Base-by-base conservation (phyloP, 2,888 invertebrate genomes). In the Drosophila pseudotakahashii region DNA sequence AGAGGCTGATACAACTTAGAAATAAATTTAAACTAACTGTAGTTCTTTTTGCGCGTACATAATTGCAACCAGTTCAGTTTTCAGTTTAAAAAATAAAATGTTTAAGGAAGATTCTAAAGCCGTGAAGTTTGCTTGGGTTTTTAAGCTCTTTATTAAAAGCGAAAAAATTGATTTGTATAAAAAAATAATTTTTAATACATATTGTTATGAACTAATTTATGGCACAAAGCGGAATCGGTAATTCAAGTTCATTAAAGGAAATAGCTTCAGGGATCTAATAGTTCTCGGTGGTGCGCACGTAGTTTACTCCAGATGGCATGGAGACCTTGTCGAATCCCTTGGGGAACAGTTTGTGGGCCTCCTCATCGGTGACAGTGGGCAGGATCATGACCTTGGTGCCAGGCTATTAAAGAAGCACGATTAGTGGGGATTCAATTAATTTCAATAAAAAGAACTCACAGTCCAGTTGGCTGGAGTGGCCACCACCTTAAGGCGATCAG, bases 321-420 rank as follows among this genome's bases (percentile, higher is more conserved):
- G 93, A 89, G 1, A 95, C 94, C 76, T 93, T 94, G 59, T 95
- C 94, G 26, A 94, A 94, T 45, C 95, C 95, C 68, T 94, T 94
- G 0, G 96, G 95, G 91, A 97, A 97, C 0, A 96, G 89, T 78
- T 93, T 93, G 1, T 93, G 90, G 0, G 95, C 93, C 50, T 96
- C 95, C 52, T 94, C 95, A 23, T 94, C 94, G 37, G 93, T 93
- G 2, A 97, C 94, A 5, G 92, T 91, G 9, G 97, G 97, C 37
- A 96, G 89, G 73, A 97, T 95, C 96, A 97, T 97, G 37, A 96
- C 96, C 89, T 95, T 94, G 10, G 94, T 94, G 54, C 96, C 96
- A 51, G 94, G 94, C 95, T 92, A 42, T 10, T 68, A 3, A 63
- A n/a, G 9, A 7, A 36, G 92, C 92, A 96, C 96, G 92, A 94